Evolutionary conservation across 92 coral and sea anemone species (phyloP), one percentile per base, ranked within the genome.

Genomic region (Epizoanthus ramosus): DNA sequence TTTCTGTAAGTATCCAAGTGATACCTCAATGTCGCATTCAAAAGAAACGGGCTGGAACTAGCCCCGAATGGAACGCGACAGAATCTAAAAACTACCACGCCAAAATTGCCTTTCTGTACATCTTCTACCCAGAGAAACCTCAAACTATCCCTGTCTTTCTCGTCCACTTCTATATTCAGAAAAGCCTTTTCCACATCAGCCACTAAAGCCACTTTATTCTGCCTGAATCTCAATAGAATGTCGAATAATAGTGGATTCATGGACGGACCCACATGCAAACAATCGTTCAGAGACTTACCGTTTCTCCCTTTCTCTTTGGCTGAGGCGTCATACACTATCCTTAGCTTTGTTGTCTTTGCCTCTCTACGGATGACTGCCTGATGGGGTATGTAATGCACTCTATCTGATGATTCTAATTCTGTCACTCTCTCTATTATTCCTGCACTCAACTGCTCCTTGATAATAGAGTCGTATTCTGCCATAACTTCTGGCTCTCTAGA

Each of bases 121-220:
- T 68, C 82, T 18, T 84, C 73, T 31, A 84, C 71, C 88, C 91
- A 84, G 64, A 88, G 28, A 68, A 88, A 88, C 53, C 88, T 54
- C 69, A 88, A 63, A 58, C 88, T 61, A 67, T 88, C 84, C 13
- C 91, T 23, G 81, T 88, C 91, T 37, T 37, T 37, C n/a, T 83
- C 57, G 13, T 84, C 86, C 19, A 28, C 72, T 10, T 85, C 89
- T 3, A 85, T 57, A 13, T 85, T 85, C 3, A 85, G 66, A 65
- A 85, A 85, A n/a, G 89, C 86, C 67, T 85, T 85, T 57, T 85
- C 86, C 12, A 85, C 80, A 19, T 85, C 89, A 2, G 67, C 79
- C 1, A 85, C 79, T 16, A 47, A 41, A 43, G 24, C 79, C 13
- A 16, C 58, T 14, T 43, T 73, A 8, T 1, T 13, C 71, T 13